These are phyloP conservation scores for Calliopsis andreniformis DNA, from an alignment of 1,140 invertebrate species.

Conservation along the genomic window DNA sequence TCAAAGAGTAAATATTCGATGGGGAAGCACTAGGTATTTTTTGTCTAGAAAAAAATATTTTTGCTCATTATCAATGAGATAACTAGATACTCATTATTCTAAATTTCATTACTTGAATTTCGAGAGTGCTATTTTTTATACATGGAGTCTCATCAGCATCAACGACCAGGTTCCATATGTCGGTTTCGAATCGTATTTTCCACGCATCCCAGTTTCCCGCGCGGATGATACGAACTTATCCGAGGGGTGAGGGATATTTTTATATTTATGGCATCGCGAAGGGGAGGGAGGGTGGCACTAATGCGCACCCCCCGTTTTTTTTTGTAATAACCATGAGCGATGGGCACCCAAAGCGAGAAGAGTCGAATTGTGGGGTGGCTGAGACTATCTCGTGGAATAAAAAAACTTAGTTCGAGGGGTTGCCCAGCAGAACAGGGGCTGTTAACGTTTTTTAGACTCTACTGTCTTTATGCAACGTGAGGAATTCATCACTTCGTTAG, in stretches of 20 bases:
- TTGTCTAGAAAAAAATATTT: too few species aligned
- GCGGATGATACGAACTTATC: slow-evolving; percentile 48
- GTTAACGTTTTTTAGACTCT: slow-evolving; percentile 1
- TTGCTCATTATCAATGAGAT: too few species aligned
- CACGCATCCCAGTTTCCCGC: slow-evolving; percentile 51
- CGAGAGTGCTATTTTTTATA: background rate
- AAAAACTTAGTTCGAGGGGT: slow-evolving; percentile 56
- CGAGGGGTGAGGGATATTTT: slow-evolving; percentile 68
- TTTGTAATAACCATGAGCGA: slow-evolving; percentile 76
- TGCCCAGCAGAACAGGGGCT: background rate
- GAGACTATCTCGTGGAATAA: slow-evolving; percentile 64
- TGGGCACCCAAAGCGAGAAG: slow-evolving; percentile 68
- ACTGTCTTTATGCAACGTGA: background rate
- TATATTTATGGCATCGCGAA: slow-evolving; percentile 74
- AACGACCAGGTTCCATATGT: slow-evolving; percentile 68
- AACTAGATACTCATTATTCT: too few species aligned
- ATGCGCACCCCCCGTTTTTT: slow-evolving; percentile 71
- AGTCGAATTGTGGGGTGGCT: slow-evolving; percentile 66
- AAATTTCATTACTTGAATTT: background rate
- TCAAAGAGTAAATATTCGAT: too few species aligned
- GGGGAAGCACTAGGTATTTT: too few species aligned
- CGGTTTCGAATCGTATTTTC: slow-evolving; percentile 75
- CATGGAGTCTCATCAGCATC: slow-evolving; percentile 9
- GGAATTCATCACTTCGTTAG: too few species aligned
- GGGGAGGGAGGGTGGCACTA: slow-evolving; percentile 69